Evolutionary conservation across 2,888 invertebrate species (phyloP).

Genomic region (Stenolophus ochropezus): DNA sequence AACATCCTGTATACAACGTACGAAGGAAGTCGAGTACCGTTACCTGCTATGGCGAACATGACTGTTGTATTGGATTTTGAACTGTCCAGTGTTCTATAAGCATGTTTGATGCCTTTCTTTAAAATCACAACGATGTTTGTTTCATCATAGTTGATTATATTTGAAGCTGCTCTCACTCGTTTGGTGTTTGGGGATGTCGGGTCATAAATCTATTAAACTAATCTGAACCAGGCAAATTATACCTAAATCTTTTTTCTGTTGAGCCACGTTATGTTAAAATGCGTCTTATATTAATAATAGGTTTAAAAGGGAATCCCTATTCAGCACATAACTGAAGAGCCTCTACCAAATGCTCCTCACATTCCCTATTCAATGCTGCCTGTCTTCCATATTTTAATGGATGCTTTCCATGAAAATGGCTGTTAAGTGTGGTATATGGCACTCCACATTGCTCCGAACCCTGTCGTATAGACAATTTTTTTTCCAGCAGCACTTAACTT

Average conservation of each 20-base stretch:
- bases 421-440: background rate
- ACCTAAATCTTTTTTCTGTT: slow-evolving; percentile 48
- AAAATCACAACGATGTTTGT: slow-evolving; percentile 42
- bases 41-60: slow-evolving; percentile 66
- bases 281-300: slow-evolving; percentile 48
- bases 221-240: slow-evolving; percentile 56
- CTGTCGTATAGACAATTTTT: background rate
- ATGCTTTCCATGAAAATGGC: slow-evolving; percentile 2
- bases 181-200: slow-evolving; percentile 52
- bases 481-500: background rate
- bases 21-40: slow-evolving; percentile 65
- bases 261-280: slow-evolving; percentile 54
- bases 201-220: slow-evolving; percentile 41
- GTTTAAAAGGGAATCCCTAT: slow-evolving; percentile 58
- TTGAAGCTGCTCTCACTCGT: slow-evolving; percentile 54
- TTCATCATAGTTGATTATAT: slow-evolving; percentile 18
- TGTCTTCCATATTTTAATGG: slow-evolving; percentile 7
- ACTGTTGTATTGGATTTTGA: slow-evolving; percentile 61
- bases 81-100: slow-evolving; percentile 60
- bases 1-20: slow-evolving; percentile 64
- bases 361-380: background rate
- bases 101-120: slow-evolving; percentile 57
- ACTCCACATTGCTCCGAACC: background rate
- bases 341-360: slow-evolving; percentile 27
- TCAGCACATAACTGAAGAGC: slow-evolving; percentile 57